A percentile compares a stretch with the other conserved stretches of the same genome.
Conservation (phyloP, 2,797 vertebrate species). For the Acanthopagrus latus region DNA sequence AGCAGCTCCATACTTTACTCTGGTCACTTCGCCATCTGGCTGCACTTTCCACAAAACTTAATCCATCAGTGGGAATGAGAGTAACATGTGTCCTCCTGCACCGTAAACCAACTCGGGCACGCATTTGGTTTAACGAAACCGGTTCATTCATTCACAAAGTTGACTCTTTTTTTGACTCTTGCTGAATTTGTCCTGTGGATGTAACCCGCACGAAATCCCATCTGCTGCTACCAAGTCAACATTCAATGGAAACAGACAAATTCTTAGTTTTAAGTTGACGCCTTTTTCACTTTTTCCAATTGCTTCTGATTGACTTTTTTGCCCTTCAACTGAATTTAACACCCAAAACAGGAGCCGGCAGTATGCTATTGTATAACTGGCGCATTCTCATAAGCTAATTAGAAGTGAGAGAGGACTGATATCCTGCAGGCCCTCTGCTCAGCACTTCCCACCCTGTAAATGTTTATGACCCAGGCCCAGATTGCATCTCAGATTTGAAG, state of each 20-base stretch:
- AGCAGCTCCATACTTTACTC: conserved; percentile 43
- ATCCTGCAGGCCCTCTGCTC: conserved; percentile 75
- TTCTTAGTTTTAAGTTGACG: background rate
- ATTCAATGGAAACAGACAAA: background rate
- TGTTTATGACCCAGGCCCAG: conserved; percentile 82
- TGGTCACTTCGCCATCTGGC: conserved; percentile 68
- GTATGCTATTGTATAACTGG: conserved; percentile 20
- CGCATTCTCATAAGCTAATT: conserved; percentile 72
- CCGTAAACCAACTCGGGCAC: background rate
- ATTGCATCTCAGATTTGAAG: conserved; percentile 83
- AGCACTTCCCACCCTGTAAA: conserved; percentile 83
- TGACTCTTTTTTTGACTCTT: background rate
- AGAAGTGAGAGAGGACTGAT: conserved; percentile 62
- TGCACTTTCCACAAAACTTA: conserved; percentile 49
- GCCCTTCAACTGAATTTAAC: background rate
- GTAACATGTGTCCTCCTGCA: conserved; percentile 33
- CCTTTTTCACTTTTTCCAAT: background rate
- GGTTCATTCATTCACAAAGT: background rate
- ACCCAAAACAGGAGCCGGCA: background rate
- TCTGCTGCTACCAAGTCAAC: background rate
- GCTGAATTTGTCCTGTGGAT: no score
- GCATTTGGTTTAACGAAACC: conserved; percentile 13
- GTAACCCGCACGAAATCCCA: no score
- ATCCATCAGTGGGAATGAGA: conserved; percentile 56
- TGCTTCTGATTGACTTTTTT: background rate